A percentile compares a stretch with the other conserved stretches of the same genome.
phyloP scores from a whole-genome alignment of 1,140 invertebrate genomes.

The Drosophila truncata region DNA sequence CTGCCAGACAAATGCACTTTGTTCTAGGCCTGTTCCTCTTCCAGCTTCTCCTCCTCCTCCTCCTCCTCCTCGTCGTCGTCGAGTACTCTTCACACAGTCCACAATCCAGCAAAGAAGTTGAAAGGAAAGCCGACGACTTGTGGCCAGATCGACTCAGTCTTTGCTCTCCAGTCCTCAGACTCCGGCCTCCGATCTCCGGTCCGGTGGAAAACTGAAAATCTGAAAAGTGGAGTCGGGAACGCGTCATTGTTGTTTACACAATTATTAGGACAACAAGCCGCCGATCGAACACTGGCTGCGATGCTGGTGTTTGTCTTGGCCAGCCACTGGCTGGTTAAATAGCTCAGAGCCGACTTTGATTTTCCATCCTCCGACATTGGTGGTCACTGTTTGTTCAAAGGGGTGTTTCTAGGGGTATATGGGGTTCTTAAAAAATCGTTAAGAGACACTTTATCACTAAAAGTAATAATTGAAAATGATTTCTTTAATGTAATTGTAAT shows the following conservation, averaged over 20 bases:
- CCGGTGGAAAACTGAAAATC: slow-evolving; percentile 33
- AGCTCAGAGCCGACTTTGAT: slow-evolving; percentile 63
- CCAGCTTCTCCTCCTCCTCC: neutral
- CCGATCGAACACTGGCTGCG: slow-evolving; percentile 59
- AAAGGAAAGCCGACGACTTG: slow-evolving; percentile 57
- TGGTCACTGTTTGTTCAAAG: slow-evolving; percentile 5
- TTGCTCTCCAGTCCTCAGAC: slow-evolving; percentile 14
- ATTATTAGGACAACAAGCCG: slow-evolving; percentile 85
- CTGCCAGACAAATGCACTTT: slow-evolving; percentile 81
- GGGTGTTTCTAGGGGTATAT: slow-evolving; percentile 15
- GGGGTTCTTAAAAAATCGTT: neutral
- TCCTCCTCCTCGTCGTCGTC: slow-evolving; percentile 4
- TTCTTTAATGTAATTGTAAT: neutral
- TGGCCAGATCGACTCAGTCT: slow-evolving; percentile 35
- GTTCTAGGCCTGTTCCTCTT: slow-evolving; percentile 59
- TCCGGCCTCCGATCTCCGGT: slow-evolving; percentile 6
- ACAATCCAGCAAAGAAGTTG: slow-evolving; percentile 37
- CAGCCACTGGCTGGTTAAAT: slow-evolving; percentile 65
- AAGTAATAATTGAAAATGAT: too few relatives aligned
- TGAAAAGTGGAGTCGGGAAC: slow-evolving; percentile 61
- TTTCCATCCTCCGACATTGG: slow-evolving; percentile 35
- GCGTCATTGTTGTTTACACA: slow-evolving; percentile 85
- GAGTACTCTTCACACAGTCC: slow-evolving; percentile 28
- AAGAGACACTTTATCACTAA: neutral
- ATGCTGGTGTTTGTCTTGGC: slow-evolving; percentile 50